Evolutionary conservation across 2,113 vertebrate genomes (phyloP).

Genomic region (Pipra filicauda): DNA sequence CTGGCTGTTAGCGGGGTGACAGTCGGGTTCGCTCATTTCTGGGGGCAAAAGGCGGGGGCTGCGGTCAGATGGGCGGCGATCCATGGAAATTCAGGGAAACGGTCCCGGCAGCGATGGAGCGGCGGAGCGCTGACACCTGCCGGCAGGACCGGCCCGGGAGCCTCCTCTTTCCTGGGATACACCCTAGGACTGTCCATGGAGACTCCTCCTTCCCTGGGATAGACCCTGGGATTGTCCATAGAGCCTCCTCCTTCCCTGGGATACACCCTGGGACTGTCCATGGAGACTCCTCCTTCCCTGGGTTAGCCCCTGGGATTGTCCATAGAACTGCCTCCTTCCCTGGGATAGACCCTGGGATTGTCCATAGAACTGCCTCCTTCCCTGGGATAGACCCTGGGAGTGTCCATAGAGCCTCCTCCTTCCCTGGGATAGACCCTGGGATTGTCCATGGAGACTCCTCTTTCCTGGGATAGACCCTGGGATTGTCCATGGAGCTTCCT

Average conservation of each 20-base stretch:
- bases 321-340: not conserved
- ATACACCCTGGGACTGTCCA: not conserved
- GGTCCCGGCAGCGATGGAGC: no score
- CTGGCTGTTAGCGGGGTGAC: fast-evolving
- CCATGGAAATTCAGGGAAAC: fast-evolving
- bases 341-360: no score
- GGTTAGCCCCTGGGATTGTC: not conserved
- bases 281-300: not conserved
- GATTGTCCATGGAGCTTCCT: no score
- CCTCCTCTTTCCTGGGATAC: not conserved
- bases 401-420: no score
- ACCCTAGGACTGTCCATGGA: not conserved
- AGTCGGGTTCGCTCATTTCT: fast-evolving
- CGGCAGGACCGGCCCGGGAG: not conserved
- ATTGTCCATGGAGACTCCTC: no score
- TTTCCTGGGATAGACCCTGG: no score
- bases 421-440: no score
- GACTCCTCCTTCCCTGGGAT: not conserved
- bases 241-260: not conserved
- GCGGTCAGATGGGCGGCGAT: not conserved
- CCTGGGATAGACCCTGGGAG: no score
- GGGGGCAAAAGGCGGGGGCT: not conserved
- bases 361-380: no score
- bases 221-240: not conserved
- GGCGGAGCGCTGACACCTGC: not conserved